Conservation (phyloP, 92 coral and sea anemone species). For the Chrysogorgia sp. region DNA sequence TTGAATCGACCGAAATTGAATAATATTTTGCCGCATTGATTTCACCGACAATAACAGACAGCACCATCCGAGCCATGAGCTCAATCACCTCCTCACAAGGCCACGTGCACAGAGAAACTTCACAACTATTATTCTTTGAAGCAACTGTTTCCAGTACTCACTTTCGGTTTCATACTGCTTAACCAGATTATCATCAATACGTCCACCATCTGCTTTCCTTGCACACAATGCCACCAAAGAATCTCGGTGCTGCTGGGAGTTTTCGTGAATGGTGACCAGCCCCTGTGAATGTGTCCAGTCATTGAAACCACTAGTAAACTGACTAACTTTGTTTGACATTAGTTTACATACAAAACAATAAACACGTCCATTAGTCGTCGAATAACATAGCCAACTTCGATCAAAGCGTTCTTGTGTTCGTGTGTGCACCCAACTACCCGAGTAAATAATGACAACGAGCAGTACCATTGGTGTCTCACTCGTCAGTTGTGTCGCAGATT, state of each 20-base stretch:
- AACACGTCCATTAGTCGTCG: slow-evolving; percentile 1
- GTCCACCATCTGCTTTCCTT: slow-evolving; percentile 11
- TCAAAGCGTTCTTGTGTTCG: not conserved
- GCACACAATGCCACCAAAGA: slow-evolving; percentile 8
- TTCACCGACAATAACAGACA: slow-evolving; percentile 14
- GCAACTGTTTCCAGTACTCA: not conserved
- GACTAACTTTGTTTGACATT: slow-evolving; percentile 8
- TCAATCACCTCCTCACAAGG: slow-evolving; percentile 21
- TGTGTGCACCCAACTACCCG: slow-evolving; percentile 2
- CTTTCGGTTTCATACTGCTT: not conserved
- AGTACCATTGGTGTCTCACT: slow-evolving; percentile 3
- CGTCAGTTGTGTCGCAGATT: slow-evolving; percentile 9
- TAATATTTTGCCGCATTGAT: slow-evolving; percentile 20
- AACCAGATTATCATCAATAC: slow-evolving; percentile 8
- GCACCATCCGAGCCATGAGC: slow-evolving; percentile 16
- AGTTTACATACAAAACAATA: slow-evolving; percentile 14
- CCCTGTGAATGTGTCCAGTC: slow-evolving; percentile 11
- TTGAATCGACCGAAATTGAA: slow-evolving; percentile 20
- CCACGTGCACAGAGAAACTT: slow-evolving; percentile 12
- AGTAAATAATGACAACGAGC: slow-evolving; percentile 9
- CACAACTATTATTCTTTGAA: not conserved
- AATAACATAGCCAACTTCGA: slow-evolving; percentile 19
- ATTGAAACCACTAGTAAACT: slow-evolving; percentile 12
- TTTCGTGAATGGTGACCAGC: slow-evolving; percentile 8
- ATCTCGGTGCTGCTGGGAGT: slow-evolving; percentile 10